Conservation (phyloP, 2,113 vertebrate species). For the Pipa parva region DNA sequence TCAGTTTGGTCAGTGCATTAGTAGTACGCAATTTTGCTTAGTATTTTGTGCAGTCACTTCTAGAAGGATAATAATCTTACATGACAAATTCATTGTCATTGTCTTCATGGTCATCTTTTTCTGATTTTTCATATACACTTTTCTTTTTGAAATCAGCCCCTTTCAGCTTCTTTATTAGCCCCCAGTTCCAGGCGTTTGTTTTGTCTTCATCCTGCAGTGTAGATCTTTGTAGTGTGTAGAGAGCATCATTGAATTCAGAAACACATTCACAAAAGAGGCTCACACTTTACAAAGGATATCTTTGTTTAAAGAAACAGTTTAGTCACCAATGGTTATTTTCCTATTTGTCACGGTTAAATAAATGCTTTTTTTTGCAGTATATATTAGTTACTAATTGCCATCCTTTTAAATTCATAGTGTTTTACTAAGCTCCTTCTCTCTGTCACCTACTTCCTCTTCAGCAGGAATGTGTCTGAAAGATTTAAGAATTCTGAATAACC, state of each 20-base stretch:
- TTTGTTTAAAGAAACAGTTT: too few relatives aligned
- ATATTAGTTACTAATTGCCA: too few relatives aligned
- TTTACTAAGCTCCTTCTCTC: too few relatives aligned
- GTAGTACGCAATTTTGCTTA: conserved; percentile 58
- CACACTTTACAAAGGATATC: too few relatives aligned
- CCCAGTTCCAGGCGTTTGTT: conserved; percentile 62
- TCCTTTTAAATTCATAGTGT: too few relatives aligned
- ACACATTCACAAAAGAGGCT: too few relatives aligned
- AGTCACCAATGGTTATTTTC: too few relatives aligned
- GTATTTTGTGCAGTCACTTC: conserved; percentile 54
- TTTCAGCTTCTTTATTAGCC: conserved; percentile 81
- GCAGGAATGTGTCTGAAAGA: too few relatives aligned
- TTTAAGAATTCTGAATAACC: too few relatives aligned
- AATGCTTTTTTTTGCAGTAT: too few relatives aligned
- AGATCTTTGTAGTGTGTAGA: conserved; percentile 69
- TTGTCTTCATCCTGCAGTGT: conserved; percentile 65
- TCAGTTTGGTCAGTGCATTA: conserved; percentile 63
- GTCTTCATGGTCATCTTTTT: conserved; percentile 68
- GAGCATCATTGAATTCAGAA: conserved; percentile 40
- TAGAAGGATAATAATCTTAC: conserved; percentile 71
- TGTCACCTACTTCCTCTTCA: too few relatives aligned
- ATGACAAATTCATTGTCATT: conserved; percentile 72
- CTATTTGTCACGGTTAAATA: too few relatives aligned
- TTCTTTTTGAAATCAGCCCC: conserved; percentile 75
- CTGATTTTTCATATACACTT: conserved; percentile 62